Conservation (phyloP, 2,113 vertebrate genomes). For the Zosterops borbonicus region DNA sequence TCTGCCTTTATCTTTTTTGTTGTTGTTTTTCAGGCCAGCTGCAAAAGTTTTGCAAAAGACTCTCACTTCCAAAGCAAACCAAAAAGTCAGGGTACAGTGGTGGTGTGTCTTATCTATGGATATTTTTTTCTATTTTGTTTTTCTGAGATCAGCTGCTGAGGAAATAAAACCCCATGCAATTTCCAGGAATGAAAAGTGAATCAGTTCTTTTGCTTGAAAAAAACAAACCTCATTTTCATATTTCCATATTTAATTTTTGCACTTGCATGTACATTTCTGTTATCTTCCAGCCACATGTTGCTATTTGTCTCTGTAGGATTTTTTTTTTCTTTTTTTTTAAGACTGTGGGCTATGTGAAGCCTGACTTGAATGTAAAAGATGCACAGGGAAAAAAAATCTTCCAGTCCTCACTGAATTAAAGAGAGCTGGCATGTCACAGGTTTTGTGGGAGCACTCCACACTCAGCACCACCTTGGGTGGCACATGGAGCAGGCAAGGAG, state of each 20-base stretch:
- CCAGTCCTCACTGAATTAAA: neutral
- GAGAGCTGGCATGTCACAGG: neutral
- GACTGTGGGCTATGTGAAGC: conserved; percentile 1
- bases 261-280: conserved; percentile 41
- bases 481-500: neutral
- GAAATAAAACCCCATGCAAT: conserved; percentile 63
- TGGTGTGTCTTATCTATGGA: conserved; percentile 47
- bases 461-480: neutral
- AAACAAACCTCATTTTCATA: conserved; percentile 58
- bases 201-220: conserved; percentile 13
- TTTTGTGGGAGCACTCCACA: neutral
- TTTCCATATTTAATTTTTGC: conserved; percentile 74
- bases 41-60: conserved; percentile 59
- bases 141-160: conserved; percentile 58
- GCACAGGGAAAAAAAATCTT: neutral
- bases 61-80: neutral
- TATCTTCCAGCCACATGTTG: conserved; percentile 62
- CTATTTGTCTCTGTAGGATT: conserved; percentile 48
- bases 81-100: conserved; percentile 24
- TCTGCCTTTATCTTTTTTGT: neutral
- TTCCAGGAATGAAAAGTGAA: conserved; percentile 66
- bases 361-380: conserved; percentile 53
- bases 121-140: conserved; percentile 39
- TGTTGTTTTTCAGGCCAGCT: conserved; percentile 15
- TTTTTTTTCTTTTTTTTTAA: neutral